phyloP scores from a whole-genome alignment of 2,797 vertebrate genomes.

The Netta rufina region DNA sequence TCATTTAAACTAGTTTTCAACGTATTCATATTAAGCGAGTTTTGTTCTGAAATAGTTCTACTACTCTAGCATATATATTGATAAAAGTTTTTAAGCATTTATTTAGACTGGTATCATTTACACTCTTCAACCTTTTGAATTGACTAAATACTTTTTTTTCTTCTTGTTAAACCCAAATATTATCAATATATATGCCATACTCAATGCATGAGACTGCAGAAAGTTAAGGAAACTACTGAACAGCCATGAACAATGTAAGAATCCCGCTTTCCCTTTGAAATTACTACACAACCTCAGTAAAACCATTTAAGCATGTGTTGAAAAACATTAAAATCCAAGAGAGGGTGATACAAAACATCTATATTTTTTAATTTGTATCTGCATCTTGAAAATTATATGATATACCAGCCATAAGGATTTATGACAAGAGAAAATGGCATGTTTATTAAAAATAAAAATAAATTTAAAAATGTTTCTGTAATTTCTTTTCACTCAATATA shows the following conservation, averaged over 20 bases:
- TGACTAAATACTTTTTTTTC: too few species aligned
- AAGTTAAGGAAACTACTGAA: not conserved
- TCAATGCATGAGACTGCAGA: not conserved
- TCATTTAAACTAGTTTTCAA: not conserved
- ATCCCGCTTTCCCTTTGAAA: not conserved
- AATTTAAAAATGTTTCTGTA: not conserved
- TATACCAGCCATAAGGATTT: not conserved
- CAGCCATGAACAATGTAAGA: not conserved
- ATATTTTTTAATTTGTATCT: not conserved
- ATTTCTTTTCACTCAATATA: not conserved
- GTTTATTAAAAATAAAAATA: not conserved
- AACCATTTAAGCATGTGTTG: not conserved
- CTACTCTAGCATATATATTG: not conserved
- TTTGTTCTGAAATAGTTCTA: not conserved
- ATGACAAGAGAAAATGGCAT: not conserved
- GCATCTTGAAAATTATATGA: not conserved
- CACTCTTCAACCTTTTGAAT: not conserved
- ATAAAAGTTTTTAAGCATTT: not conserved
- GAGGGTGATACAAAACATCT: not conserved
- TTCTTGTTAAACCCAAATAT: not conserved
- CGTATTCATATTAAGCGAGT: not conserved
- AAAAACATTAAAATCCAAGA: not conserved
- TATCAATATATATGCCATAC: not conserved
- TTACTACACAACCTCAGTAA: not conserved
- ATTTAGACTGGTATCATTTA: not conserved